A percentile compares a stretch with the other conserved stretches of the same genome.
Conservation (phyloP, 1,140 invertebrate species). For the Zophobas morio region DNA sequence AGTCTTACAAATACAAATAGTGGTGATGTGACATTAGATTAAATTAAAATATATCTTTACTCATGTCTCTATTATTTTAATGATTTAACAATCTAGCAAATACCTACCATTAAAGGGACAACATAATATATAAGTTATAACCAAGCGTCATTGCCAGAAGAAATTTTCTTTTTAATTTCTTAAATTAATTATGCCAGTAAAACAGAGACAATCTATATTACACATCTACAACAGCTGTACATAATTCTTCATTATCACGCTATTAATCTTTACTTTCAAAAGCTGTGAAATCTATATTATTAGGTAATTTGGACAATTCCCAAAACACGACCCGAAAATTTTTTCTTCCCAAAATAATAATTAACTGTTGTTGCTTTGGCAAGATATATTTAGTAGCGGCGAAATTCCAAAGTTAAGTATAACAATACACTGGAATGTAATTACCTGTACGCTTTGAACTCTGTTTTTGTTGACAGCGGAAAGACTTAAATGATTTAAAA, state of each 20-base stretch:
- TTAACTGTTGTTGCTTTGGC: background rate
- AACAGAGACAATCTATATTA: no score
- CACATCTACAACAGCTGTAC: no score
- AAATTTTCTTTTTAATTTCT: no score
- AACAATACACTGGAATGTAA: conserved; percentile 33
- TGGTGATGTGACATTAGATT: background rate
- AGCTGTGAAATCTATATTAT: no score
- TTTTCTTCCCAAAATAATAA: conserved; percentile 15
- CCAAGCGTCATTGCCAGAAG: no score
- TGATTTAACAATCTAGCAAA: background rate
- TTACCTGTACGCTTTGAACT: background rate
- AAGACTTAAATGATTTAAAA: no score
- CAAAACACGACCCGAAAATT: background rate
- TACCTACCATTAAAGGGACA: background rate
- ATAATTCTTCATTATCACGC: no score
- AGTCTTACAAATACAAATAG: conserved; percentile 41
- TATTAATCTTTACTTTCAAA: no score
- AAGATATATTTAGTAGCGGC: conserved; percentile 14
- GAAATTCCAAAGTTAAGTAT: conserved; percentile 8
- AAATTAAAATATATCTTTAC: conserved; percentile 1
- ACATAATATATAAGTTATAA: no score
- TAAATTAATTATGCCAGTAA: no score
- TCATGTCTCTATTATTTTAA: background rate
- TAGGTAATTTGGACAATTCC: background rate
- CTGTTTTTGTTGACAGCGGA: no score